These are phyloP conservation scores for Leucozona laternaria DNA, from an alignment of 2,888 invertebrate genomes.

Conservation along the genomic window DNA sequence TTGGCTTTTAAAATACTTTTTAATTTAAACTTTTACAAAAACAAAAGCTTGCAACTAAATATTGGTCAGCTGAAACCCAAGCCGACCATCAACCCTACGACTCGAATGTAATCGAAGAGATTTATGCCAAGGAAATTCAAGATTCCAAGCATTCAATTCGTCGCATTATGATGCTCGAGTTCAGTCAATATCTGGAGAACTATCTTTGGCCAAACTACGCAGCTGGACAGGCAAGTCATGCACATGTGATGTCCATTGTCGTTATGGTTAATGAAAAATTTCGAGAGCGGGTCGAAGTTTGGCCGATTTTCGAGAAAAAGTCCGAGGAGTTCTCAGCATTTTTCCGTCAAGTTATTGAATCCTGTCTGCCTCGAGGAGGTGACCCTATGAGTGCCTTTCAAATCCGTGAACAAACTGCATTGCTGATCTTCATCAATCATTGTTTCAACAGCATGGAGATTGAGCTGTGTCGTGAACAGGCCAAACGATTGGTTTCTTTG, in stretches of 20 bases:
- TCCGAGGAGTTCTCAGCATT: conserved; percentile 92
- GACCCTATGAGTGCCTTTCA: conserved; percentile 78
- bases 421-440: conserved; percentile 96
- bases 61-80: conserved; percentile 95
- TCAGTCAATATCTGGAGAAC: conserved; percentile 98
- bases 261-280: conserved; percentile 99
- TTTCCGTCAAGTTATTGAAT: conserved; percentile 91
- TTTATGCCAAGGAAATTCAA: conserved; percentile 94
- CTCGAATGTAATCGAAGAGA: conserved; percentile 92
- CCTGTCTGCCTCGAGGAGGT: conserved; percentile 86
- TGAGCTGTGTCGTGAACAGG: conserved; percentile 95
- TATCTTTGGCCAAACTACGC: conserved; percentile 98
- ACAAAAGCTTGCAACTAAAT: conserved; percentile 92
- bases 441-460: conserved; percentile 99
- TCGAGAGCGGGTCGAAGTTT: conserved; percentile 97
- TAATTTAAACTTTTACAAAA: background rate
- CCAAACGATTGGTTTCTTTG: conserved; percentile 94
- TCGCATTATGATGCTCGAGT: conserved; percentile 98
- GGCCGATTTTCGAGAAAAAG: conserved; percentile 94
- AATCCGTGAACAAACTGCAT: conserved; percentile 92
- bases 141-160: conserved; percentile 92
- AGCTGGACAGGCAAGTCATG: conserved; percentile 89
- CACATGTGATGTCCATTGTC: conserved; percentile 98
- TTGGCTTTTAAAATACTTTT: background rate
- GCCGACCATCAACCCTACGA: conserved; percentile 90